Base-by-base conservation (phyloP, 1,140 invertebrate species). In the Helicoverpa zea region DNA sequence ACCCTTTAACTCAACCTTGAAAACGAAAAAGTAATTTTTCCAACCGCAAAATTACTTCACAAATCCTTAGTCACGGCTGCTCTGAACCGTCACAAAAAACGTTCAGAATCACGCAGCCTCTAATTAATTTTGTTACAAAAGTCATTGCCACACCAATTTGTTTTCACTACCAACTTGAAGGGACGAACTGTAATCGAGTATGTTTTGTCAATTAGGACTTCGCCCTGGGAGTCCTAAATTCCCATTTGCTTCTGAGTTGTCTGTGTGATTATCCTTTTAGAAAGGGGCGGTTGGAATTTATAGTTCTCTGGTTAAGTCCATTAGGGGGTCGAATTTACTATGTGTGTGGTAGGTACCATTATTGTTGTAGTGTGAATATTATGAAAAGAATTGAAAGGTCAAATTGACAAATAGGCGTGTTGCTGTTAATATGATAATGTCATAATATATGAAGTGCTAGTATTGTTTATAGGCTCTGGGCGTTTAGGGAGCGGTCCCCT, bases 211-310 rank as follows among this genome's bases (percentile, higher is more conserved):
- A 90, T 91, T 92, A 91, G 84, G 83, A 73, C 82, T 82, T 75
- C 86, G 80, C 85, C 81, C 82, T 74, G 89, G 87, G 86, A 89
- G 74, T 83, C 86, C 84, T 90, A 89, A 90, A 90, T 90, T 87
- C 85, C 88, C 86, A 92, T 92, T 89, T 84, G 80, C 83, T 84
- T 70, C 81, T 58, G 87, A 88, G 85, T 89, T 89, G 87, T 86
- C 88, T 89, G 84, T 85, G 85, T 88, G 88, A 90, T 90, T 90
- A 88, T 88, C 85, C 86, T 89, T 88, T 89, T 90, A 89, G 85
- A 86, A 90, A 83, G 87, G 88, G 85, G 79, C 72, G 64, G 68
- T 64, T 72, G 66, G 81, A 88, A 90, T 90, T 91, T 91, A 91
- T 91, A 88, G 86, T 89, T 90, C 86, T 88, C 85, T 84, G 83